phyloP scores from a whole-genome alignment of 2,888 invertebrate species.

The Parnassius smintheus region DNA sequence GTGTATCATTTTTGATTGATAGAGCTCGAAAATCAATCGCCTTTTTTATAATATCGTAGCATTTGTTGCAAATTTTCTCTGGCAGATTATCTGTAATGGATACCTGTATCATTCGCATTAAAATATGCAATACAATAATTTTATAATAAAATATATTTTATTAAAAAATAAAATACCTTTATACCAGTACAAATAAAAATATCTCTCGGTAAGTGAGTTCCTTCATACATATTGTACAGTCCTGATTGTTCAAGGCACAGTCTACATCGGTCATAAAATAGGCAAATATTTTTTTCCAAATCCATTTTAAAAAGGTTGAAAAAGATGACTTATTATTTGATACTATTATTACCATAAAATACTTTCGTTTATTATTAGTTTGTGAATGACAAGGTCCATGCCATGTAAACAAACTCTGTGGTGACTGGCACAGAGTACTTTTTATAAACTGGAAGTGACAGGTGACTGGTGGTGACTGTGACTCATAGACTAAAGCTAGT shows the following conservation, averaged over 20 bases:
- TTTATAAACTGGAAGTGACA: too few relatives aligned
- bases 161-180: constrained; percentile 7
- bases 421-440: too few relatives aligned
- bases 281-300: constrained; percentile 1
- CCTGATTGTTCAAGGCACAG: constrained; percentile 17
- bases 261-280: constrained; percentile 18
- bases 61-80: constrained; percentile 50
- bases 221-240: constrained; percentile 6
- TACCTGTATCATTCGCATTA: constrained; percentile 27
- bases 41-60: constrained; percentile 44
- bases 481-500: too few relatives aligned
- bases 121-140: not conserved
- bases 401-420: too few relatives aligned
- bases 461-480: too few relatives aligned
- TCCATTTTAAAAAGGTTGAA: not conserved
- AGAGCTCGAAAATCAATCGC: constrained; percentile 43
- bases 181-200: constrained; percentile 19
- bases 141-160: not conserved
- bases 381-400: too few relatives aligned
- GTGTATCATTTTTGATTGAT: constrained; percentile 47
- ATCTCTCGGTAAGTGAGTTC: constrained; percentile 4
- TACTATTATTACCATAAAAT: too few relatives aligned
- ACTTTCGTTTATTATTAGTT: too few relatives aligned
- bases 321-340: too few relatives aligned
- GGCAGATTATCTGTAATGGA: constrained; percentile 47